These are phyloP conservation scores for Euleptes europaea DNA, from an alignment of 2,113 vertebrate species.

Conservation along the genomic window DNA sequence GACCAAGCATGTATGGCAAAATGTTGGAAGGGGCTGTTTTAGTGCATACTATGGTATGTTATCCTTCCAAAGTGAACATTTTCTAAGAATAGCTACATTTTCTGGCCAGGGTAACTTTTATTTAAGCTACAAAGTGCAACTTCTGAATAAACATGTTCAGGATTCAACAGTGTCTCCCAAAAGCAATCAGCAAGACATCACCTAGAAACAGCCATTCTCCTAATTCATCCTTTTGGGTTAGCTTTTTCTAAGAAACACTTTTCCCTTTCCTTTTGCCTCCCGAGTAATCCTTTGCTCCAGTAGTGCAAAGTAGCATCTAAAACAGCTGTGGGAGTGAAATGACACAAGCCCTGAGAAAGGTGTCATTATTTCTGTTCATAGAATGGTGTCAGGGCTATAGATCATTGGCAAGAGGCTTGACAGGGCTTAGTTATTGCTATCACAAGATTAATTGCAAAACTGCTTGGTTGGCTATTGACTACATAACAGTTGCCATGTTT, in stretches of 20 bases:
- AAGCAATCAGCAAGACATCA: not conserved
- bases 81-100: not conserved
- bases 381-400: constrained; percentile 59
- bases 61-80: not conserved
- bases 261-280: constrained; percentile 18
- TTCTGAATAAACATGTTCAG: not conserved
- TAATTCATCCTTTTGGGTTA: not conserved
- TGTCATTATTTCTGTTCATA: constrained; percentile 66
- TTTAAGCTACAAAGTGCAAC: too few relatives aligned
- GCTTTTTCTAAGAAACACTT: not conserved
- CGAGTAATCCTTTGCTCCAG: constrained; percentile 6
- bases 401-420: constrained; percentile 62
- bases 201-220: not conserved
- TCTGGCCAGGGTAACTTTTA: too few relatives aligned
- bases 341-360: constrained; percentile 47
- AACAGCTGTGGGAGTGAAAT: constrained; percentile 50
- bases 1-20: not conserved
- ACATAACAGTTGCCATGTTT: constrained; percentile 36
- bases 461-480: constrained; percentile 52
- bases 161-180: not conserved
- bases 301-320: constrained; percentile 23
- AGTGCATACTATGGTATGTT: not conserved
- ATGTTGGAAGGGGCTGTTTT: not conserved
- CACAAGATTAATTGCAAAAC: constrained; percentile 67
- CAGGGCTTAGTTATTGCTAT: constrained; percentile 67